A percentile compares a stretch with the other conserved stretches of the same genome.
Evolutionary conservation across 1,140 invertebrate genomes (phyloP).

Genomic region (Halotydeus destructor): DNA sequence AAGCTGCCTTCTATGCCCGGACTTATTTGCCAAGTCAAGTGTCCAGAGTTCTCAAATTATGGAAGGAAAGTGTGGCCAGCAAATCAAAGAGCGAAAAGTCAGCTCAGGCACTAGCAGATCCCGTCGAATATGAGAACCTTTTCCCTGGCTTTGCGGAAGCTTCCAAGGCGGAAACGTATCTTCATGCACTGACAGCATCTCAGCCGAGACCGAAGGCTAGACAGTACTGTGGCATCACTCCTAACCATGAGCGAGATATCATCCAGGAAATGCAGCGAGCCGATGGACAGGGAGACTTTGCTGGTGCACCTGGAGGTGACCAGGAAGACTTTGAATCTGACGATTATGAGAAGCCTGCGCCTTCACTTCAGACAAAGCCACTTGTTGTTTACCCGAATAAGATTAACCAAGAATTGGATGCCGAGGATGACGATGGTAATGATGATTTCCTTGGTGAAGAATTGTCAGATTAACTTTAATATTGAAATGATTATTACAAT

Average conservation of each 20-base stretch:
- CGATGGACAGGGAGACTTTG: slow-evolving; percentile 14
- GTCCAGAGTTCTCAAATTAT: slow-evolving; percentile 52
- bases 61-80: slow-evolving; percentile 39
- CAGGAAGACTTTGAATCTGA: neutral
- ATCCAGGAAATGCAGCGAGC: slow-evolving; percentile 40
- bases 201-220: slow-evolving; percentile 16
- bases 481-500: too few relatives aligned
- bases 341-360: slow-evolving; percentile 2
- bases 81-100: slow-evolving; percentile 57
- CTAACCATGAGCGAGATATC: slow-evolving; percentile 45
- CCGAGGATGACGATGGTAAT: too few relatives aligned
- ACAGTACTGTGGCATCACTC: slow-evolving; percentile 12
- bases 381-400: too few relatives aligned
- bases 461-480: too few relatives aligned
- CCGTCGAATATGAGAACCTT: slow-evolving; percentile 82
- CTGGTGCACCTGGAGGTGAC: slow-evolving; percentile 7
- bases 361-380: too few relatives aligned
- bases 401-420: too few relatives aligned
- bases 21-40: slow-evolving; percentile 85
- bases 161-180: slow-evolving; percentile 47
- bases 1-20: slow-evolving; percentile 87
- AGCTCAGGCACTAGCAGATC: slow-evolving; percentile 80
- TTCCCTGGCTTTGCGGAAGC: slow-evolving; percentile 67
- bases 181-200: slow-evolving; percentile 22
- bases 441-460: too few relatives aligned